Percentiles rank a stretch among this genome's conserved stretches.
phyloP scores from a whole-genome alignment of 2,888 invertebrate species.

The Blastobasis lacticolella region DNA sequence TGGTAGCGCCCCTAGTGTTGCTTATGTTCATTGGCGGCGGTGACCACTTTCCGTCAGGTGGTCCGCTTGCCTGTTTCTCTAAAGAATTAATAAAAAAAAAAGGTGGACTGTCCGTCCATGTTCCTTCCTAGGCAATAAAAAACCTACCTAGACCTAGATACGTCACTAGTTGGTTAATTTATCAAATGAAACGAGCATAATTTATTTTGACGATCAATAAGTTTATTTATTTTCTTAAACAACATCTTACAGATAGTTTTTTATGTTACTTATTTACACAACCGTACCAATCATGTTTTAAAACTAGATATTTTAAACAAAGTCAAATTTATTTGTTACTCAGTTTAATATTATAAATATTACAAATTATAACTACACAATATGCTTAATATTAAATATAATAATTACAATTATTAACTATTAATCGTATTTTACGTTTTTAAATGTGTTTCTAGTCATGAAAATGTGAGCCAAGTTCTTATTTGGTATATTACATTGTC shows the following conservation, averaged over 20 bases:
- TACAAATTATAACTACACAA: slow-evolving; percentile 11
- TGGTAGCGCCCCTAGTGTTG: no score
- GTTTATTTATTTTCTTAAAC: slow-evolving; percentile 55
- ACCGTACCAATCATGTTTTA: slow-evolving; percentile 23
- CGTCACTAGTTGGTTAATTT: neutral
- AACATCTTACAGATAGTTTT: slow-evolving; percentile 28
- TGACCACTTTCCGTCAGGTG: no score
- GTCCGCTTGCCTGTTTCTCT: no score
- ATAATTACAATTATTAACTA: slow-evolving; percentile 19
- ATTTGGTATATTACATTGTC: no score
- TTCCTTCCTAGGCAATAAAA: no score
- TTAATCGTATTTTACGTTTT: neutral
- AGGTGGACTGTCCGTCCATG: no score
- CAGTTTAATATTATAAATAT: slow-evolving; percentile 11
- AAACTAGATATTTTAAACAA: slow-evolving; percentile 19
- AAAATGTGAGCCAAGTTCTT: no score
- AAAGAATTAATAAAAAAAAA: no score
- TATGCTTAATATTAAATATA: slow-evolving; percentile 7
- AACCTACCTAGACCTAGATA: no score
- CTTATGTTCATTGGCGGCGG: no score
- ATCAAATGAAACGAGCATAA: slow-evolving; percentile 14
- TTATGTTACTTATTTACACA: slow-evolving; percentile 48
- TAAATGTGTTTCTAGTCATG: no score
- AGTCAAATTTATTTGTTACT: neutral
- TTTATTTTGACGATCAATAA: slow-evolving; percentile 44